These are phyloP conservation scores for Holotrichia oblita DNA, from an alignment of 1,140 invertebrate genomes.

Conservation along the genomic window DNA sequence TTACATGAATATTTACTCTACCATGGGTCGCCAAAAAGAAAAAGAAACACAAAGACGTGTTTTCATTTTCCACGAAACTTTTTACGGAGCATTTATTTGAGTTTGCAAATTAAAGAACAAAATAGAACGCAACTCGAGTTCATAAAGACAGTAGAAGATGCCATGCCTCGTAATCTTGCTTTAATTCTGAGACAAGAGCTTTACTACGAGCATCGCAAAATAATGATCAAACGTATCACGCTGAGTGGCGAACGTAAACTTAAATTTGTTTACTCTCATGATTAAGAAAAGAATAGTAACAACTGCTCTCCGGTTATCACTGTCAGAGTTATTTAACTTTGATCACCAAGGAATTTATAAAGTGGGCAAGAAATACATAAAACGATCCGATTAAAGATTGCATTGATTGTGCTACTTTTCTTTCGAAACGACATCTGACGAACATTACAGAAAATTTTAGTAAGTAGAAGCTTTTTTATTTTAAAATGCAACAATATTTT, in stretches of 20 bases:
- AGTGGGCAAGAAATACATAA: too few species aligned
- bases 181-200: conserved; percentile 16
- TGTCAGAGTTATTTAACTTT: conserved; percentile 20
- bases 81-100: conserved; percentile 21
- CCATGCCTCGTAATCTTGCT: background rate
- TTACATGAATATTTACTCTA: too few species aligned
- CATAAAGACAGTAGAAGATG: conserved; percentile 1
- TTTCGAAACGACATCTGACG: background rate
- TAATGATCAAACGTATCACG: background rate
- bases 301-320: background rate
- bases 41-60: background rate
- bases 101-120: conserved; percentile 20
- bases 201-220: background rate
- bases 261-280: conserved; percentile 9
- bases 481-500: too few species aligned
- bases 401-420: background rate
- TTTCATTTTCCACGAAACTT: conserved; percentile 18
- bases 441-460: too few species aligned
- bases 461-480: too few species aligned
- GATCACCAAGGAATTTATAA: conserved; percentile 9
- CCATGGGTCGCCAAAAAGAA: background rate
- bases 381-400: too few species aligned
- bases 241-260: background rate
- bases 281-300: background rate
- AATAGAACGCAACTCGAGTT: background rate